A percentile compares a stretch with the other conserved stretches of the same genome.
phyloP scores from a whole-genome alignment of 2,888 invertebrate species.

The Trachelus troglodyta region DNA sequence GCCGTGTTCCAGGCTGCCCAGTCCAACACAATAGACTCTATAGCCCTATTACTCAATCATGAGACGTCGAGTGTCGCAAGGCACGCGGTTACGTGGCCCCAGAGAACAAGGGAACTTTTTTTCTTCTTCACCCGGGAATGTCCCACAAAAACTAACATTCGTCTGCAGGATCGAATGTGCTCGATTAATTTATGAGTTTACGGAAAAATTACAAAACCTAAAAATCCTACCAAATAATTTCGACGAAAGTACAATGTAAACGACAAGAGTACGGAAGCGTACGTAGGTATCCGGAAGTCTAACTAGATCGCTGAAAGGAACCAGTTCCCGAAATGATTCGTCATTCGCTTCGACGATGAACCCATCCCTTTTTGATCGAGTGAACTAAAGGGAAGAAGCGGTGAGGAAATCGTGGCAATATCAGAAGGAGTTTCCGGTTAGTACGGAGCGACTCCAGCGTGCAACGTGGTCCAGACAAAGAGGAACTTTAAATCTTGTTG shows the following conservation, averaged over 20 bases:
- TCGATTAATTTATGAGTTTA: neutral
- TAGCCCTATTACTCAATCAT: constrained; percentile 1
- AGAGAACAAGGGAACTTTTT: neutral
- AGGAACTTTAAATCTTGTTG: neutral
- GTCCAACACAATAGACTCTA: neutral
- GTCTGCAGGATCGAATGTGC: neutral
- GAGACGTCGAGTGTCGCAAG: neutral
- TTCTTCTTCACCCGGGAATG: neutral
- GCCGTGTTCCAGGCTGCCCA: neutral
- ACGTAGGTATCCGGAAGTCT: neutral
- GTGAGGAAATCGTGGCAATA: neutral
- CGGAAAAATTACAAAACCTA: neutral
- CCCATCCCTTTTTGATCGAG: neutral
- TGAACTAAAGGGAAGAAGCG: neutral
- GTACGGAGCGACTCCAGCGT: neutral
- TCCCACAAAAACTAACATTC: neutral
- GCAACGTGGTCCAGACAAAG: neutral
- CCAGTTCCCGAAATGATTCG: neutral
- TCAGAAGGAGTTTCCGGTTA: neutral
- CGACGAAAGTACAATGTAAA: too few relatives aligned
- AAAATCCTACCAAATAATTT: neutral
- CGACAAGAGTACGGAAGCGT: neutral
- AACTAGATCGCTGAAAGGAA: neutral
- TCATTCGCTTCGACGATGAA: neutral
- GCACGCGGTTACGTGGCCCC: constrained; percentile 8